phyloP scores from a whole-genome alignment of 2,113 vertebrate species.

The Mustela nigripes region DNA sequence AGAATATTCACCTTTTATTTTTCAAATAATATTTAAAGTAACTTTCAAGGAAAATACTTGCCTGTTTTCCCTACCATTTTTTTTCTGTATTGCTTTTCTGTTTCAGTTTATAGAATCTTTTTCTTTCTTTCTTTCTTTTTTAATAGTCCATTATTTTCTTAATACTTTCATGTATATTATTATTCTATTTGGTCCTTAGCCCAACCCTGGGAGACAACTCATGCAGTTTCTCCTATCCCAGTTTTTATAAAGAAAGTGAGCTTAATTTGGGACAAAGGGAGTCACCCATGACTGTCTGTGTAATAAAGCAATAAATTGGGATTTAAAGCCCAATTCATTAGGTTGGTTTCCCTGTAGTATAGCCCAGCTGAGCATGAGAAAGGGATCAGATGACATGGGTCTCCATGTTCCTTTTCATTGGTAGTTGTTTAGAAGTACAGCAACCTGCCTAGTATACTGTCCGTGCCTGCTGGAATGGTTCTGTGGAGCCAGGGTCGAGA shows the following conservation, averaged over 20 bases:
- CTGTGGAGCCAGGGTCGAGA: neutral
- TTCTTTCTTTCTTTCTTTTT: neutral
- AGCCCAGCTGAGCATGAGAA: neutral
- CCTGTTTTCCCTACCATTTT: neutral
- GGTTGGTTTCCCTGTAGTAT: neutral
- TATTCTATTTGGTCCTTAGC: constrained; percentile 9
- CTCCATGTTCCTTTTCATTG: neutral
- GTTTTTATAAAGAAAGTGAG: neutral
- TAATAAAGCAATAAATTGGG: neutral
- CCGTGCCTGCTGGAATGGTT: neutral
- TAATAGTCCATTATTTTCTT: neutral
- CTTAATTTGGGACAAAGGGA: neutral
- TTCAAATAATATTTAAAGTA: neutral
- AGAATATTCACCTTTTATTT: constrained; percentile 44
- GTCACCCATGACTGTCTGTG: neutral
- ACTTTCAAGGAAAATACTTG: neutral
- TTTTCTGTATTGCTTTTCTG: neutral
- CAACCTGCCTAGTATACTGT: neutral
- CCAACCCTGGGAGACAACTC: neutral
- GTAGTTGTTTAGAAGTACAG: neutral
- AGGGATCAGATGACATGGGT: neutral
- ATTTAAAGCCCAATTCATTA: neutral
- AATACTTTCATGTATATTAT: neutral
- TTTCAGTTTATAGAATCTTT: neutral
- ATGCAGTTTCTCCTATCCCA: neutral